Base-by-base conservation (phyloP, 1,140 invertebrate genomes). In the Drosophila cardini region DNA sequence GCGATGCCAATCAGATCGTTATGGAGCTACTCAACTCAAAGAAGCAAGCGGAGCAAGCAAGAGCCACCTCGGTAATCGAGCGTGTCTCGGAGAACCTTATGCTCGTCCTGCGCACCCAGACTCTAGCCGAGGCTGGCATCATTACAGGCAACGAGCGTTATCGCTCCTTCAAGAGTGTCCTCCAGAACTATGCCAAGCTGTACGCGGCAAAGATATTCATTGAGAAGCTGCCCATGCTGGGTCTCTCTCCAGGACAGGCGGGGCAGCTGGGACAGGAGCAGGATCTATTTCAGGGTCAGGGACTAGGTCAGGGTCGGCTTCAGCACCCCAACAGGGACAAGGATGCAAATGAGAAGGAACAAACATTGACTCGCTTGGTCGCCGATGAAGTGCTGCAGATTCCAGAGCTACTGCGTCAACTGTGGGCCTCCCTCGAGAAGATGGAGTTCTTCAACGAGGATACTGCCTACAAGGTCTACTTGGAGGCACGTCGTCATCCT, bases 381-480 rank as follows among this genome's bases (percentile, higher is more conserved):
- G 63, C 81, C 7, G 78, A 85, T 7, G 64, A 84, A 9, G 71
- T 82, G 32, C 67, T 82, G 4, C 80, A 79, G 16, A 77, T 84
- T 2, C 81, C 81, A 0, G 40, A 64, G 4, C 69, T 84, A 21
- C 9, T 84, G 48, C 81, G 81, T 7, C 81, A 85, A 43, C 77
- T 84, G 9, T 77, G 73, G 77, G 7, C 30, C 5, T 85, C 81
- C 1, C 57, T 84, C 7, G 77, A 80, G 30, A 61, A 77, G n/a
- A 84, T 84, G 81, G 81, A 85, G 26, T 84, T 85, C 77, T 84
- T 84, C 30, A 80, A 84, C 40, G 81, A 84, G 52, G 81, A 84
- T n/a, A 64, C 73, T 4, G 81, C 81, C 4, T 84, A 80, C 18
- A 84, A 80, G 43, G 81, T 79, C 11, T 84, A 85, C 10, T 36